These are phyloP conservation scores for Perca flavescens DNA, from an alignment of 2,113 vertebrate species.

Conservation along the genomic window DNA sequence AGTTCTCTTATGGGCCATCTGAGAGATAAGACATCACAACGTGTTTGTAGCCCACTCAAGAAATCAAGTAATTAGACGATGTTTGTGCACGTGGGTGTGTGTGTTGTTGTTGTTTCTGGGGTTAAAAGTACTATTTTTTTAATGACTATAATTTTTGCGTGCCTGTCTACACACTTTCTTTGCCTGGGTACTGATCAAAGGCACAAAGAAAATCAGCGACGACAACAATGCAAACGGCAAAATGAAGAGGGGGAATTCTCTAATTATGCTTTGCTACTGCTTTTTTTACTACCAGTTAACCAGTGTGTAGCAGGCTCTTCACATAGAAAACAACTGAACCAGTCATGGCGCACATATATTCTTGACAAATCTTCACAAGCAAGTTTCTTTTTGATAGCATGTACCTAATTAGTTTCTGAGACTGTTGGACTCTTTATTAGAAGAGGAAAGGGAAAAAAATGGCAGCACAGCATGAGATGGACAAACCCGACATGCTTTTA, in stretches of 20 bases:
- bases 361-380: slow-evolving; percentile 14
- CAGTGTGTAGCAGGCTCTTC: background rate
- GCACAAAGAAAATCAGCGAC: slow-evolving; percentile 13
- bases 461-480: background rate
- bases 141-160: slow-evolving; percentile 23
- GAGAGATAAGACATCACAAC: slow-evolving; percentile 44
- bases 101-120: slow-evolving; percentile 18
- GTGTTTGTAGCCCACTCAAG: slow-evolving; percentile 39
- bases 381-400: slow-evolving; percentile 7
- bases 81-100: background rate
- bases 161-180: slow-evolving; percentile 23
- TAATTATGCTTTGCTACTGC: slow-evolving; percentile 23
- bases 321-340: background rate
- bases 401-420: slow-evolving; percentile 1
- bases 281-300: slow-evolving; percentile 31
- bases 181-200: slow-evolving; percentile 37
- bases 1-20: slow-evolving; percentile 30
- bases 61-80: slow-evolving; percentile 56
- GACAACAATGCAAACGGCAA: slow-evolving; percentile 17
- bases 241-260: slow-evolving; percentile 16
- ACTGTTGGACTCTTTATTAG: background rate
- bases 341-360: background rate
- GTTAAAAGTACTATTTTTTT: slow-evolving; percentile 16
- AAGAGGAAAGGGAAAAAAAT: background rate
- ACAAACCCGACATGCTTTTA: background rate